Evolutionary conservation across 2,113 vertebrate genomes (phyloP), one percentile per base, ranked within the genome.

Genomic region (Anguilla japonica): DNA sequence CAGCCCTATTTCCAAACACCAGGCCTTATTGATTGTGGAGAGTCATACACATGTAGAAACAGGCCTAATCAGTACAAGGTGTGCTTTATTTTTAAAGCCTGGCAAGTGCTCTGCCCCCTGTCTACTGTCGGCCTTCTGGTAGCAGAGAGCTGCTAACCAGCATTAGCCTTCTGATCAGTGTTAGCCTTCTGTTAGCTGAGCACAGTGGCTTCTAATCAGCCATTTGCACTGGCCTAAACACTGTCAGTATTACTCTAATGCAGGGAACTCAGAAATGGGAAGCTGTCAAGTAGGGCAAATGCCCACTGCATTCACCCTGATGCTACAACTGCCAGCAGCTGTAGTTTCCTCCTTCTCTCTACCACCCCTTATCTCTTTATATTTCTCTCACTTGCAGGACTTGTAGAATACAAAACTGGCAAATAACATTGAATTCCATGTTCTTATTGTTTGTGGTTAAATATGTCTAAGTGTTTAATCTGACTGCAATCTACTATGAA

Each of bases 41-140:
- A 46, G 43, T 46, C 43, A 46, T 46, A 46, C 18, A 46, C 53
- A 60, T 82, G 43, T 46, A 84, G 41, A 84, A 15, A 46, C 50
- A 79, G 56, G 79, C 63, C 41, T 81, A 87, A 86, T 39, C 39
- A 84, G 43, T 75, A 40, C 41, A 18, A 80, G 86, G 75, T 84
- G 57, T 78, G 15, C 34, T 29, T 85, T 86, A 86, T 86, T 86
- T 86, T 81, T 85, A 79, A 43, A 85, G 29, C 29, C 26, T 46
- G 15, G 3, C 20, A 40, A 50, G 9, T 34, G 22, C 41, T 41
- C 41, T 20, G 41, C 5, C 81, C 63, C 26, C 16, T 20, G 15
- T 82, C 5, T 46, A 46, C 43, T 18, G 29, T 16, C 34, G 14
- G 11, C 78, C 34, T n/a, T 15, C 15, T 9, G 78, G 78, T 79